Base-by-base conservation (phyloP, 1,140 invertebrate genomes). In the Epicauta chinensis region DNA sequence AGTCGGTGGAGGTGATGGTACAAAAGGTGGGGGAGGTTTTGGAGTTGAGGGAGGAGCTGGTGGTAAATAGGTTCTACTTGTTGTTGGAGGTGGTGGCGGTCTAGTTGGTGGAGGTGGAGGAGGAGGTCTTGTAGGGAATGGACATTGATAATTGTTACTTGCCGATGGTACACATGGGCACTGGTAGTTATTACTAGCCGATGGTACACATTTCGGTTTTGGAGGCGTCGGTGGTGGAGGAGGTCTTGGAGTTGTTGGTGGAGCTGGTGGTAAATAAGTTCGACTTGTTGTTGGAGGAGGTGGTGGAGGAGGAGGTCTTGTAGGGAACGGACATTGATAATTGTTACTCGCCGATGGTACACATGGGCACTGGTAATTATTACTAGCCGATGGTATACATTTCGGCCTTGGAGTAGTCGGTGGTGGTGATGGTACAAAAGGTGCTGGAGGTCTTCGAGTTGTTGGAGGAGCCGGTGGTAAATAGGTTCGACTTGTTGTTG, bases 221-320 rank as follows among this genome's bases (percentile, higher is more conserved):
- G 40, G 49, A 34, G 49, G 46, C 2, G 51, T 53, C 32, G 36
- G 51, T 40, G 40, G 49, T 30, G 49, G 14, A 2, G 43, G 45
- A 34, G 51, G 43, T 42, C 50, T 41, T 23, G 49, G 41, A 2
- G 43, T 47, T 40, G 51, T 16, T 16, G 49, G 49, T 43, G 32
- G 50, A 30, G 35, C 35, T 15, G 50, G 35, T 44, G 50, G 50
- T 52, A 36, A 41, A 38, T 36, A 29, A 30, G 51, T 31, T 16
- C 38, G 41, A 10, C 6, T 12, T 10, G 38, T 43, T 23, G 40
- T 14, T 0, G 44, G 38, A 4, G 17, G 17, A 1, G 17, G 17
- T 23, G 23, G 23, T 2, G 23, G 23, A 5, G 23, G 23, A 23
- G 23, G 23, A 23, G 23, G 23, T 23, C 23, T 23, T 43, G 40